Conservation (phyloP, 2,888 invertebrate species). For the Leptopilina syphax region DNA sequence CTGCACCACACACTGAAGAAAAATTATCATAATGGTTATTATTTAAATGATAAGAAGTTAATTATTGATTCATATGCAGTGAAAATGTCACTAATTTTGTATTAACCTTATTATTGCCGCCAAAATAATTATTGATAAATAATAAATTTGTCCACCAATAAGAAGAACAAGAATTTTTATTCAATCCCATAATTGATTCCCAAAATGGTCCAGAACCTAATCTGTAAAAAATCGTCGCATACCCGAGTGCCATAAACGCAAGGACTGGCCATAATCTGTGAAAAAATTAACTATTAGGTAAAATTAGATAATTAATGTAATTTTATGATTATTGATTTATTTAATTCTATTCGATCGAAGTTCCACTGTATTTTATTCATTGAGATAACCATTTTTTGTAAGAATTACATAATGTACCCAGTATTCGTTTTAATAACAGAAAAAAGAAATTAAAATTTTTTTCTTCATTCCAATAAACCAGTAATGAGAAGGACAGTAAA, state of each 20-base stretch:
- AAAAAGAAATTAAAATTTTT: conserved; percentile 57
- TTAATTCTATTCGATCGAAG: too few species aligned
- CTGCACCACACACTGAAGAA: conserved; percentile 65
- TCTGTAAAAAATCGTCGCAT: conserved; percentile 61
- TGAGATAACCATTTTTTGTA: too few species aligned
- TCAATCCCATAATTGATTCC: conserved; percentile 57
- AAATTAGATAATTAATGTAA: background rate
- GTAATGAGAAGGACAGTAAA: conserved; percentile 60
- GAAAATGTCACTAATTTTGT: too few species aligned
- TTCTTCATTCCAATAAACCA: conserved; percentile 62
- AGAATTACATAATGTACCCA: conserved; percentile 53
- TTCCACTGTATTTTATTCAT: too few species aligned
- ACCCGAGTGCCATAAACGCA: conserved; percentile 63
- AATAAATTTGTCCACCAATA: conserved; percentile 71
- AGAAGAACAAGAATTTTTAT: conserved; percentile 61
- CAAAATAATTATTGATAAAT: conserved; percentile 69
- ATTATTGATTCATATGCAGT: too few species aligned
- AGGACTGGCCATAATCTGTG: conserved; percentile 66
- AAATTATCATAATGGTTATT: background rate
- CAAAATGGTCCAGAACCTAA: conserved; percentile 68
- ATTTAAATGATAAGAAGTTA: too few species aligned
- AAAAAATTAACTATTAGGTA: background rate
- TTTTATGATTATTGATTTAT: too few species aligned
- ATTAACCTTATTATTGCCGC: conserved; percentile 52
- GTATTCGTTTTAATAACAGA: conserved; percentile 59